phyloP scores from a whole-genome alignment of 1,140 invertebrate genomes.

The Halyomorpha halys region DNA sequence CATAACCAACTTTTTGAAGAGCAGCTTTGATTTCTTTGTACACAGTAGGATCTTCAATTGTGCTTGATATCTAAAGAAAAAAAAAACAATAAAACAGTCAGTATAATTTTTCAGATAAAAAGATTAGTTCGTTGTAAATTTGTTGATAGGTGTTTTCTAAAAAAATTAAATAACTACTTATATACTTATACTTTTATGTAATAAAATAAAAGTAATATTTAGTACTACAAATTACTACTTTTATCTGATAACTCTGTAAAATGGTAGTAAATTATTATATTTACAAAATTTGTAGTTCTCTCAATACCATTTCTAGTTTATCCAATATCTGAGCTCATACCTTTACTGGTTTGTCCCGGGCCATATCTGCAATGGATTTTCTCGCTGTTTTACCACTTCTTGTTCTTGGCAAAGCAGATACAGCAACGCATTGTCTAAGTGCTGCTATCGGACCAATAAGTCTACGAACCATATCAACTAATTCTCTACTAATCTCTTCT shows the following conservation, averaged over 20 bases:
- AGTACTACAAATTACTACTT: too few relatives aligned
- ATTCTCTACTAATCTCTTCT: constrained; percentile 49
- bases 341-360: constrained; percentile 62
- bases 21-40: constrained; percentile 63
- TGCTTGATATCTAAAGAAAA: constrained; percentile 59
- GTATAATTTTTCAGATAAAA: too few relatives aligned
- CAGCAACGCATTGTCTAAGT: constrained; percentile 63
- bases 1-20: constrained; percentile 64
- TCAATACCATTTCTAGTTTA: too few relatives aligned
- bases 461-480: constrained; percentile 61
- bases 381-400: constrained; percentile 70
- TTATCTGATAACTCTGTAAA: too few relatives aligned
- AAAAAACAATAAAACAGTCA: not conserved
- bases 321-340: constrained; percentile 37
- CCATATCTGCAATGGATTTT: constrained; percentile 74
- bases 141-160: too few relatives aligned
- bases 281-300: too few relatives aligned
- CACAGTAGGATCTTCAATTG: constrained; percentile 77
- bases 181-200: too few relatives aligned
- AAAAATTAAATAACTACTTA: too few relatives aligned
- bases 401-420: constrained; percentile 65
- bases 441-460: constrained; percentile 81
- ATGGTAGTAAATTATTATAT: too few relatives aligned
- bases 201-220: too few relatives aligned
- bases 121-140: too few relatives aligned